Percentiles rank a stretch among this genome's conserved stretches.
Conservation (phyloP, 2,888 invertebrate species). For the Lissonota sp. region DNA sequence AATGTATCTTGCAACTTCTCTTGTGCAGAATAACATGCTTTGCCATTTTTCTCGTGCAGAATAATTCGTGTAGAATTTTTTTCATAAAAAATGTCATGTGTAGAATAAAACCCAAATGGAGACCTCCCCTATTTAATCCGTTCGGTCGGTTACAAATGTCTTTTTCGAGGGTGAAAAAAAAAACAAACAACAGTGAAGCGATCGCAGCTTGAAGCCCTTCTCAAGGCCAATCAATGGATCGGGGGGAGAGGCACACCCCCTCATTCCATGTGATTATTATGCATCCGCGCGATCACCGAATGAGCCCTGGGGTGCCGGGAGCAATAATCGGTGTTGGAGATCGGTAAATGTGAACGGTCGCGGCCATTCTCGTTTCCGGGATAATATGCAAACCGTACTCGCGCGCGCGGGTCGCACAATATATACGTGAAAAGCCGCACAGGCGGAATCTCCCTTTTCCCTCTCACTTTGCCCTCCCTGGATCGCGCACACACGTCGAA, state of each 20-base stretch:
- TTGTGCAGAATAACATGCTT: no score
- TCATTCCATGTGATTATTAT: background rate
- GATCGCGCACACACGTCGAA: constrained; percentile 25
- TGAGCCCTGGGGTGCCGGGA: constrained; percentile 13
- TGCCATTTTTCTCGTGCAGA: no score
- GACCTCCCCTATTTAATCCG: no score
- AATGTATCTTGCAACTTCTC: no score
- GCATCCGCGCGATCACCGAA: constrained; percentile 11
- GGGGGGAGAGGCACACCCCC: background rate
- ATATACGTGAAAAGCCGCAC: constrained; percentile 6
- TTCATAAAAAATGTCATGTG: no score
- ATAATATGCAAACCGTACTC: constrained; percentile 32
- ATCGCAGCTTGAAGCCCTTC: background rate
- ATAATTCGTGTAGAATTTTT: no score
- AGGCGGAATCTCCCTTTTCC: background rate
- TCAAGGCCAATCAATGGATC: constrained; percentile 6
- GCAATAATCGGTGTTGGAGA: constrained; percentile 7
- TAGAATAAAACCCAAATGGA: no score
- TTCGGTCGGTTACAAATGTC: no score
- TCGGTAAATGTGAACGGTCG: constrained; percentile 3
- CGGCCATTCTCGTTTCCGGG: constrained; percentile 41
- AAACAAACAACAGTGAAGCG: background rate
- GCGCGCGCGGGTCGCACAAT: background rate
- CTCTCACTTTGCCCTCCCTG: constrained; percentile 1
- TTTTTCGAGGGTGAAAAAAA: background rate